Conservation (phyloP, 1,140 invertebrate species). For the Rhyzopertha dominica region DNA sequence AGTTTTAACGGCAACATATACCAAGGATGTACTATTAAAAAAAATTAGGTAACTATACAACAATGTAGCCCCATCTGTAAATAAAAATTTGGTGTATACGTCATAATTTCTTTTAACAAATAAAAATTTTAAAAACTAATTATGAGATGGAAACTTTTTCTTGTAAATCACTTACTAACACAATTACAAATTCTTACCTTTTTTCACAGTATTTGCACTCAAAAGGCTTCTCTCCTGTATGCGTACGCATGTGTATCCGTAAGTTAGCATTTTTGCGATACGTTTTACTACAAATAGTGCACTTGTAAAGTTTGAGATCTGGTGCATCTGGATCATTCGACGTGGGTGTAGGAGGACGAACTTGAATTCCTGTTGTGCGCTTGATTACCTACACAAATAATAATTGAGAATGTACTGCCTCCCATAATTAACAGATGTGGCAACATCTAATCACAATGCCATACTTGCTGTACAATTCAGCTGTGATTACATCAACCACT, state of each 20-base stretch:
- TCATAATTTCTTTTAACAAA: no score
- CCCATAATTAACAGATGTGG: slow-evolving; percentile 3
- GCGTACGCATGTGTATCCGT: slow-evolving; percentile 43
- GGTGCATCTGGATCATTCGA: slow-evolving; percentile 9
- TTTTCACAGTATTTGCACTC: slow-evolving; percentile 47
- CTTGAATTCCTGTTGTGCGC: slow-evolving; percentile 29
- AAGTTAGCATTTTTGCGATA: slow-evolving; percentile 41
- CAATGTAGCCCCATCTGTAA: no score
- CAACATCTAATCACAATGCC: background rate
- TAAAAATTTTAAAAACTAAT: no score
- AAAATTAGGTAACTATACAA: no score
- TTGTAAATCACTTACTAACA: slow-evolving; percentile 2
- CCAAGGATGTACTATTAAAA: no score
- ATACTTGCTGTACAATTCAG: slow-evolving; percentile 7
- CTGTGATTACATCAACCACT: no score
- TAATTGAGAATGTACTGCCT: no score
- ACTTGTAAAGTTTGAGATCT: slow-evolving; percentile 26
- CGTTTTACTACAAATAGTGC: slow-evolving; percentile 35
- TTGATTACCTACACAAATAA: slow-evolving; percentile 28
- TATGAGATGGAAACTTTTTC: no score
- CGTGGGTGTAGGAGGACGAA: slow-evolving; percentile 20
- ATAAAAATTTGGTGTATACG: no score
- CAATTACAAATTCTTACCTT: slow-evolving; percentile 21
- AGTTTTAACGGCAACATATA: no score
- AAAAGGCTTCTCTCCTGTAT: slow-evolving; percentile 45